phyloP scores from a whole-genome alignment of 1,140 invertebrate genomes.

The Papilio polyxenes region DNA sequence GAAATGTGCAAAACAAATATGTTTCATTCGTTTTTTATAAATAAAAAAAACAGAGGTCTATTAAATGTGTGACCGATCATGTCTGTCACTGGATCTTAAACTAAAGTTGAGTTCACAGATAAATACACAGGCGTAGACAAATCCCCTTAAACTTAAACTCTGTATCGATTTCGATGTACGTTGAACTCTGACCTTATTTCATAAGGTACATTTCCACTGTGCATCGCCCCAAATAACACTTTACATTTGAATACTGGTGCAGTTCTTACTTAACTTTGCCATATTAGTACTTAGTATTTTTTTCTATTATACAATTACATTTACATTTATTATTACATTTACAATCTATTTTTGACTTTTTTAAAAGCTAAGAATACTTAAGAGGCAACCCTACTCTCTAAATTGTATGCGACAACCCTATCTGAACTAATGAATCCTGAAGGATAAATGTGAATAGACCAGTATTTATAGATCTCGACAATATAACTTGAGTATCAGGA shows the following conservation, averaged over 20 bases:
- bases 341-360: too few species aligned
- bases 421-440: not conserved
- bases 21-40: not conserved
- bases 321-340: too few species aligned
- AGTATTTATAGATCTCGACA: conserved; percentile 6
- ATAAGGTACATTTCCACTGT: conserved; percentile 38
- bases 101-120: not conserved
- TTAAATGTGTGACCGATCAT: not conserved
- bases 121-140: not conserved
- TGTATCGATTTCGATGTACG: conserved; percentile 40
- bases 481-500: not conserved
- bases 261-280: not conserved
- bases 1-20: too few species aligned
- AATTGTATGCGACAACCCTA: not conserved
- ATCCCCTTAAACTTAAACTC: not conserved
- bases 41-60: not conserved
- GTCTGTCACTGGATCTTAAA: not conserved
- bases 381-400: not conserved
- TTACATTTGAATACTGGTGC: conserved; percentile 27
- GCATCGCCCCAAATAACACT: conserved; percentile 32
- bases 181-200: conserved; percentile 59
- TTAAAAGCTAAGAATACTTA: too few species aligned
- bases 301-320: not conserved
- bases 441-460: not conserved
- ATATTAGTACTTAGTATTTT: not conserved